Evolutionary conservation across 2,797 vertebrate species (phyloP).

Genomic region (Cyprinodon diabolis): DNA sequence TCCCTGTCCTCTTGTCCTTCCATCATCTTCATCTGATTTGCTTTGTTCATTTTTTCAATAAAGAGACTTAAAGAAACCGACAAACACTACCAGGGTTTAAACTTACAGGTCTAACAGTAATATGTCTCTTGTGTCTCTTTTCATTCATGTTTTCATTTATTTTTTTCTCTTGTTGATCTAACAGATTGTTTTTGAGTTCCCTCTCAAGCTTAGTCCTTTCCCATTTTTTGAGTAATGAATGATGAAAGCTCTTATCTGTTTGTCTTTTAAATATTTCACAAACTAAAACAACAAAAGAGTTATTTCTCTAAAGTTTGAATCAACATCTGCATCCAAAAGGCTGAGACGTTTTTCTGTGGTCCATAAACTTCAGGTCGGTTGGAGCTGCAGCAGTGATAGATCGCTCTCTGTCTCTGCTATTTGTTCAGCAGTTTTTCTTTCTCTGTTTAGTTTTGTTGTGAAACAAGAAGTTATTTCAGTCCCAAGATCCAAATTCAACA

Average conservation of each 20-base stretch:
- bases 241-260: conserved; percentile 24
- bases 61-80: neutral
- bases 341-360: conserved; percentile 23
- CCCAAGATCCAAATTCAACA: conserved; percentile 21
- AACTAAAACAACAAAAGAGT: conserved; percentile 26
- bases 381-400: conserved; percentile 14
- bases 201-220: conserved; percentile 4
- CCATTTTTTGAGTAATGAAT: neutral
- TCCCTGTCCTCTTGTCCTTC: neutral
- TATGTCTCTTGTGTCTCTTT: neutral
- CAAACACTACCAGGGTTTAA: neutral
- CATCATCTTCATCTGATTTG: neutral
- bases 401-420: conserved; percentile 10
- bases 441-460: conserved; percentile 15
- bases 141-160: neutral
- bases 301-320: conserved; percentile 28
- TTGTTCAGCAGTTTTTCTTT: conserved; percentile 26
- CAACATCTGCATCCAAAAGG: conserved; percentile 35
- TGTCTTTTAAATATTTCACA: conserved; percentile 26
- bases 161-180: neutral
- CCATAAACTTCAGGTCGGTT: conserved; percentile 15
- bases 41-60: neutral
- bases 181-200: neutral
- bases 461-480: conserved; percentile 14
- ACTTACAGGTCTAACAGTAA: neutral